These are phyloP conservation scores for Halyomorpha halys DNA, from an alignment of 1,140 invertebrate genomes.

Conservation along the genomic window DNA sequence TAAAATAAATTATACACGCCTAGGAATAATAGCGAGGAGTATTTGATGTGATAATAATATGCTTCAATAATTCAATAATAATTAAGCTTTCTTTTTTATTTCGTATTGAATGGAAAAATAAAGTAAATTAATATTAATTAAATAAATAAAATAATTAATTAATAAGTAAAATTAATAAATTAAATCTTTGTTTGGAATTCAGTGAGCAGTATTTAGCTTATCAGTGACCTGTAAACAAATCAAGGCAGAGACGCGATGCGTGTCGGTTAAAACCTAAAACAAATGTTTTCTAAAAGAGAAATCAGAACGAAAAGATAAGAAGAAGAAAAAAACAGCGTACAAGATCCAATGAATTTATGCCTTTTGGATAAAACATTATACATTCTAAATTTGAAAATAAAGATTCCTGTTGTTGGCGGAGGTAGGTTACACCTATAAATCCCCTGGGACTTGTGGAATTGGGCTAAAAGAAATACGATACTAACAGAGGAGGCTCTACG, in stretches of 20 bases:
- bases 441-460: background rate
- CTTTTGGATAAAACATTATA: constrained; percentile 11
- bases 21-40: too few species aligned
- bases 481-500: background rate
- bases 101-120: too few species aligned
- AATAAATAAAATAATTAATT: too few species aligned
- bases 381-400: constrained; percentile 9
- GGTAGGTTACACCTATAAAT: constrained; percentile 2
- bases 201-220: background rate
- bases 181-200: too few species aligned
- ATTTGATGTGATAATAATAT: too few species aligned
- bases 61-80: too few species aligned
- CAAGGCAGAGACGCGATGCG: background rate
- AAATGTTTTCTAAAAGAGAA: background rate
- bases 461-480: constrained; percentile 10
- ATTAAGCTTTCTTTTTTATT: too few species aligned
- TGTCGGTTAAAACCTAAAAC: background rate
- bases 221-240: background rate
- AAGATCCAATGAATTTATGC: constrained; percentile 5
- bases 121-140: too few species aligned
- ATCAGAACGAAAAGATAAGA: background rate
- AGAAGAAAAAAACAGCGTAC: background rate
- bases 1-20: too few species aligned
- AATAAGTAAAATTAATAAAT: too few species aligned
- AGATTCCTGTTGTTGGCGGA: background rate